Conservation (phyloP, 1,140 invertebrate genomes). For the Marisa cornuarietis region DNA sequence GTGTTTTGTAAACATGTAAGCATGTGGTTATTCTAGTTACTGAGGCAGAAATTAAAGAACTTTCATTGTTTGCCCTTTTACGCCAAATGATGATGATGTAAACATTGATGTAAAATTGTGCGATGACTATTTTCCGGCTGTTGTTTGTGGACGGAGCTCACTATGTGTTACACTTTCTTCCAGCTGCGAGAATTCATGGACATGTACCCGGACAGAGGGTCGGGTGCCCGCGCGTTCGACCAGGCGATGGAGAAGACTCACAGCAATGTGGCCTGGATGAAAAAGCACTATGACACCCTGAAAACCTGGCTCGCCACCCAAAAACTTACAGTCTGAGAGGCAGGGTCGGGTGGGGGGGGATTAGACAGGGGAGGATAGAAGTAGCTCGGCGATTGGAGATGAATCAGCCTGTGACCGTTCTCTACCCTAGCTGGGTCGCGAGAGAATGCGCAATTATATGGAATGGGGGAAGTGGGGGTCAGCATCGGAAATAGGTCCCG, state of each 20-base stretch:
- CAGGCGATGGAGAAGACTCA: conserved; percentile 82
- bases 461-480: too few species aligned
- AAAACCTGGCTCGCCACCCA: neutral
- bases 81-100: neutral
- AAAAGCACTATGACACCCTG: conserved; percentile 68
- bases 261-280: conserved; percentile 84
- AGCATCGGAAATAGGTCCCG: too few species aligned
- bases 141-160: neutral
- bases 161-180: conserved; percentile 32
- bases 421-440: too few species aligned
- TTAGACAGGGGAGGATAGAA: too few species aligned
- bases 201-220: conserved; percentile 67
- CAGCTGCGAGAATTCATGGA: conserved; percentile 37
- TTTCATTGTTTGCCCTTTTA: too few species aligned
- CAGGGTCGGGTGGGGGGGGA: too few species aligned
- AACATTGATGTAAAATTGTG: neutral
- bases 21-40: too few species aligned
- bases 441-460: too few species aligned
- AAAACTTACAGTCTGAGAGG: too few species aligned
- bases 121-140: neutral
- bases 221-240: conserved; percentile 74
- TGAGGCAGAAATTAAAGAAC: too few species aligned
- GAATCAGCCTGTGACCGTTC: too few species aligned
- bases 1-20: neutral
- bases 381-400: too few species aligned